Evolutionary conservation across 2,888 invertebrate genomes (phyloP), one percentile per base, ranked within the genome.

Genomic region (Scotopteryx bipunctaria): DNA sequence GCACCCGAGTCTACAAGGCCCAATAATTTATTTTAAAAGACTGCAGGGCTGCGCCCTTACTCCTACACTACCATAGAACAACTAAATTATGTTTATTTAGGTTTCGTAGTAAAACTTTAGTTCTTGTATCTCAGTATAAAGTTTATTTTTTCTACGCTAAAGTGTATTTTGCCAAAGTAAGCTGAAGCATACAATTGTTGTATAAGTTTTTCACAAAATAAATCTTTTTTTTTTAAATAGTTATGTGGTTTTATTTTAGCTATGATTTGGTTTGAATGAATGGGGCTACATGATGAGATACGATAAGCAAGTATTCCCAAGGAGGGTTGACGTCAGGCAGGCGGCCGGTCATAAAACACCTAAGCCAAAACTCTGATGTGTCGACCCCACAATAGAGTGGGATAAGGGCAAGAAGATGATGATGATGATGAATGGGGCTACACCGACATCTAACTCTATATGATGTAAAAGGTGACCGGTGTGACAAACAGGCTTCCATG

Each of bases 1-100:
- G 94, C 87, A 94, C 94, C 71, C 89, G 96, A 72, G 82, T 93
- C 61, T 96, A 96, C 92, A 94, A 95, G 76, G 86, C 90, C 63
- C 91, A 92, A 72, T 92, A 93, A 67, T 46, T 35, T 33, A 40
- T 52, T 56, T 56, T 29, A 51, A 13, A 83, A 87, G 86, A 86
- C 86, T 87, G 86, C 71, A 41, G 75, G 83, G 73, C 80, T 5
- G 69, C n/a, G 62, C 66, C 65, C 63, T 59, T 9, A 66, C 40
- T 64, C 65, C 65, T 70, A 64, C 63, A 69, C 63, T 73, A 66
- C 21, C 21, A n/a, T 78, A 82, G 76, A 83, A 81, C 81, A 80
- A 81, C 77, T 85, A 81, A 83, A 78, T 81, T 84, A 83, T 80
- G 70, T 80, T 79, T 71, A 76, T 73, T 76, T 77, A 76, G 73